A percentile compares a stretch with the other conserved stretches of the same genome.
These are phyloP conservation scores for Thelaira solivaga DNA, from an alignment of 2,888 invertebrate species.

Conservation along the genomic window DNA sequence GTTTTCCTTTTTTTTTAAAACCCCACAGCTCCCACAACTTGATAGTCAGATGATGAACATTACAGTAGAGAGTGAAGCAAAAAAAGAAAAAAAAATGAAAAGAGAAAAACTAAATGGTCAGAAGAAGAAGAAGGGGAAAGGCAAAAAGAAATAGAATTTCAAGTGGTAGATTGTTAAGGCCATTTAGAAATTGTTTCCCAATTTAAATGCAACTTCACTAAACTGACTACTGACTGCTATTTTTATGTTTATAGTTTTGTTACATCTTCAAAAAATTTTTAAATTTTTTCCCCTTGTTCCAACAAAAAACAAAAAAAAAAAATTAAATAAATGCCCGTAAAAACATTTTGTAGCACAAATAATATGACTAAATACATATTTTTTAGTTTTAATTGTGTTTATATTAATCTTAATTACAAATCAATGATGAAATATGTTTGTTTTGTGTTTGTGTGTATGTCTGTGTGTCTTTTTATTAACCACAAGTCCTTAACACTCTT, in stretches of 20 bases:
- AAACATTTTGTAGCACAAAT: too few relatives aligned
- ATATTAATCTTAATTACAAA: neutral
- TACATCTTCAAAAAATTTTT: conserved; percentile 53
- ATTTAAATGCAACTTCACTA: conserved; percentile 54
- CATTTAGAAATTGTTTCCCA: conserved; percentile 70
- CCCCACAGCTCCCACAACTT: neutral
- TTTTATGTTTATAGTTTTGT: conserved; percentile 54
- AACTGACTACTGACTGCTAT: conserved; percentile 56
- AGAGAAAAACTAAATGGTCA: conserved; percentile 55
- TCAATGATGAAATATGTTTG: too few relatives aligned
- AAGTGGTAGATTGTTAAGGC: conserved; percentile 63
- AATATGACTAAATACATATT: too few relatives aligned
- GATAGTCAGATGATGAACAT: neutral
- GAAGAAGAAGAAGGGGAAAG: conserved; percentile 54
- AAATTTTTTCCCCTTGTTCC: neutral
- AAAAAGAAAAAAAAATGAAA: neutral
- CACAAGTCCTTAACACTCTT: conserved; percentile 13
- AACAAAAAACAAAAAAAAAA: neutral
- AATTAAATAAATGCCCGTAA: neutral
- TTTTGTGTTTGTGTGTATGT: too few relatives aligned
- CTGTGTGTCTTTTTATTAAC: neutral
- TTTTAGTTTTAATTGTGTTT: neutral
- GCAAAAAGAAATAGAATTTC: conserved; percentile 43
- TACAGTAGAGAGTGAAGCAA: neutral
- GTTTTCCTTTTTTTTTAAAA: neutral